Evolutionary conservation across 2,888 invertebrate genomes (phyloP).

Genomic region (Drosophila borealis): DNA sequence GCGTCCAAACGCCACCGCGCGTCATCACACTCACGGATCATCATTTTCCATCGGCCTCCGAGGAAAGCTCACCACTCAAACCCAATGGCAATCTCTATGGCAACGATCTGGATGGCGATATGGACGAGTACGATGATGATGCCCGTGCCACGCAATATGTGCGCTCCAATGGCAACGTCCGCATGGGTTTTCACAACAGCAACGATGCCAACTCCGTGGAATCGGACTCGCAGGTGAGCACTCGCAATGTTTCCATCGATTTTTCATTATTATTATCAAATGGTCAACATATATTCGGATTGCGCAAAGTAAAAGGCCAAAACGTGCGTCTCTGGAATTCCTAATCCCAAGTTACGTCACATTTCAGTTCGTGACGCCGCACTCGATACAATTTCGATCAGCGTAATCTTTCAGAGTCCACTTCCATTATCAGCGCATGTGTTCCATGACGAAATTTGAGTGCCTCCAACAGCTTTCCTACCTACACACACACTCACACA

Average conservation of each 20-base stretch:
- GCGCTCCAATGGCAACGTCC: slow-evolving; percentile 73
- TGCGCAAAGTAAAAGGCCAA: too few relatives aligned
- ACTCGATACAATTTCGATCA: slow-evolving; percentile 6
- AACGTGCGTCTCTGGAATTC: not conserved
- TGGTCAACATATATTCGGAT: too few relatives aligned
- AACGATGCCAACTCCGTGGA: slow-evolving; percentile 82
- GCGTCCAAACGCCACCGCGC: slow-evolving; percentile 95
- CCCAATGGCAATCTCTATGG: slow-evolving; percentile 60
- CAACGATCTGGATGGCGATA: slow-evolving; percentile 66
- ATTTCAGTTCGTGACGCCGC: slow-evolving; percentile 40
- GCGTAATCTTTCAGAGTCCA: slow-evolving; percentile 33
- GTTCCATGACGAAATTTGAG: slow-evolving; percentile 53
- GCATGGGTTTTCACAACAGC: slow-evolving; percentile 80
- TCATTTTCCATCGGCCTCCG: slow-evolving; percentile 90
- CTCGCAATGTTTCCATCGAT: not conserved
- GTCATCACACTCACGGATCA: slow-evolving; percentile 94
- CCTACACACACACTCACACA: not conserved
- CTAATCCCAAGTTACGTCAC: slow-evolving; percentile 30
- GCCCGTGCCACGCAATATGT: slow-evolving; percentile 79
- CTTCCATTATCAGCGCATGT: slow-evolving; percentile 40
- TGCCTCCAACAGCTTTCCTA: not conserved
- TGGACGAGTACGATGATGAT: slow-evolving; percentile 69
- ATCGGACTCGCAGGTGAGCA: slow-evolving; percentile 82
- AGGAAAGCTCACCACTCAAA: slow-evolving; percentile 83
- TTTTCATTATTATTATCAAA: too few relatives aligned